These are phyloP conservation scores for Battus philenor DNA, from an alignment of 1,140 invertebrate genomes.

Conservation along the genomic window DNA sequence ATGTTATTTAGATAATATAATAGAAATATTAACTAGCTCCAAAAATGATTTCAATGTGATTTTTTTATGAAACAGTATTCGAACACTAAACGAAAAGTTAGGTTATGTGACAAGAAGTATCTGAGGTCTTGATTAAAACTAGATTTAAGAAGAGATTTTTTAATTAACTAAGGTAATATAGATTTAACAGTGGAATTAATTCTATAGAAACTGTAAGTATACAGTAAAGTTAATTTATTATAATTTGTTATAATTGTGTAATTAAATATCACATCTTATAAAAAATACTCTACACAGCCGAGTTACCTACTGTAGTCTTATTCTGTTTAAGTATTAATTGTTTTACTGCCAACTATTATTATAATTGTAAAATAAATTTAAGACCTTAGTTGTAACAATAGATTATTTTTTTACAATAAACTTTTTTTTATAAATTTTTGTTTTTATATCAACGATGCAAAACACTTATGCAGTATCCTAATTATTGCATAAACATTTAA, in stretches of 20 bases:
- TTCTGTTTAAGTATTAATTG: conserved; percentile 18
- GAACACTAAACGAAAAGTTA: background rate
- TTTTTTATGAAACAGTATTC: conserved; percentile 5
- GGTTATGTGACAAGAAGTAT: too few species aligned
- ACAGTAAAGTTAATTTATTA: conserved; percentile 26
- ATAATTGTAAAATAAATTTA: conserved; percentile 32
- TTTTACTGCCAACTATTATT: conserved; percentile 36
- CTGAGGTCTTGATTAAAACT: too few species aligned
- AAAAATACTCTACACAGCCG: conserved; percentile 9
- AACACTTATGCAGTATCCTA: too few species aligned
- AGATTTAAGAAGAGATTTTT: too few species aligned
- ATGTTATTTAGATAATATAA: background rate
- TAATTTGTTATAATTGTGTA: conserved; percentile 18
- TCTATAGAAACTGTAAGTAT: background rate
- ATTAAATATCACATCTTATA: background rate
- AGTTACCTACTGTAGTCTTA: conserved; percentile 29
- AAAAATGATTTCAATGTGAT: conserved; percentile 1
- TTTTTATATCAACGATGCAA: too few species aligned
- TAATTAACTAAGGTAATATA: too few species aligned
- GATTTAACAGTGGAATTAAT: too few species aligned
- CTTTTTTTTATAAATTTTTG: conserved; percentile 22
- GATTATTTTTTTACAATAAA: conserved; percentile 34
- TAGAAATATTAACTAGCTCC: background rate
- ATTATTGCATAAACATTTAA: too few species aligned
- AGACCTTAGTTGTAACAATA: conserved; percentile 30